These are phyloP conservation scores for Myiotriccus ornatus DNA, from an alignment of 2,797 vertebrate genomes.

Conservation along the genomic window DNA sequence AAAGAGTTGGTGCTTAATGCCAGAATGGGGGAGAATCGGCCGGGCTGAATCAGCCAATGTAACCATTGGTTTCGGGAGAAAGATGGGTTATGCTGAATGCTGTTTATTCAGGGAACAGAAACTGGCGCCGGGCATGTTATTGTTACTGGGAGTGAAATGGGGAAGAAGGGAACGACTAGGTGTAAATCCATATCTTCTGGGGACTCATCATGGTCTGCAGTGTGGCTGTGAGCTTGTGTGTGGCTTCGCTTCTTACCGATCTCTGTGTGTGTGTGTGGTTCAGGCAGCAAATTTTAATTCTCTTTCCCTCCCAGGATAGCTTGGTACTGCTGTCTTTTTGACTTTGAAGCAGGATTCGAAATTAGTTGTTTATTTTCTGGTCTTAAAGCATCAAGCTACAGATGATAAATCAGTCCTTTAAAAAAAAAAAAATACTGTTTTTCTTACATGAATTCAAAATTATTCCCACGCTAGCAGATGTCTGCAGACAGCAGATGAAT, in stretches of 20 bases:
- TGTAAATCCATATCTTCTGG: neutral
- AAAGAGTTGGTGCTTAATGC: slow-evolving; percentile 48
- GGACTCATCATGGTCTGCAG: neutral
- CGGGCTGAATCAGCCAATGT: slow-evolving; percentile 12
- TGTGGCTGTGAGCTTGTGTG: neutral
- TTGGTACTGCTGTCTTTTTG: neutral
- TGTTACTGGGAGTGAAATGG: neutral
- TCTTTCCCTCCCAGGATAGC: neutral
- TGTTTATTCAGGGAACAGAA: neutral
- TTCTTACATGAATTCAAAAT: neutral
- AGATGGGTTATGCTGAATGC: slow-evolving; percentile 13
- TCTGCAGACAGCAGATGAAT: neutral
- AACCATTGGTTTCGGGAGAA: neutral
- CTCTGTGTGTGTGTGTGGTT: neutral
- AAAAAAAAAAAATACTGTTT: neutral
- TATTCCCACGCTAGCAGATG: neutral
- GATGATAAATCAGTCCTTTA: neutral
- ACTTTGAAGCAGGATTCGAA: neutral
- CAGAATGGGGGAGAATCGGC: slow-evolving; percentile 29
- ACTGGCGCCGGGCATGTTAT: neutral
- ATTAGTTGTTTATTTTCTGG: neutral
- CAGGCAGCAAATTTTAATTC: neutral
- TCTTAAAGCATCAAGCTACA: neutral
- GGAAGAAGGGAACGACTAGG: neutral
- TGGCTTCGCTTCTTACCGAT: neutral